Evolutionary conservation across 2,113 vertebrate species (phyloP).

Genomic region (Dasypus novemcinctus): DNA sequence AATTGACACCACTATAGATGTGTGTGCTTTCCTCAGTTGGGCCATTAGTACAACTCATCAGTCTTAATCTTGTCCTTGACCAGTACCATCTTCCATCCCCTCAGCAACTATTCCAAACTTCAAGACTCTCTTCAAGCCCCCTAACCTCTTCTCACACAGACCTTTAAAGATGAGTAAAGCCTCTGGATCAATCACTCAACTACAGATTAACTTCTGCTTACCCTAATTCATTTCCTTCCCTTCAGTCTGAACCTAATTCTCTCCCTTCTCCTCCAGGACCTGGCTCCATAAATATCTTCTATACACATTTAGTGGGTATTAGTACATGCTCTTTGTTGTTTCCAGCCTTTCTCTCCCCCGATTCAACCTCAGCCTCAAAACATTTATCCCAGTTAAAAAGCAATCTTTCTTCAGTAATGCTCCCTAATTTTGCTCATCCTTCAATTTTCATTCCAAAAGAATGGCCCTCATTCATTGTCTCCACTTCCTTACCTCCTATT

Average conservation of each 20-base stretch:
- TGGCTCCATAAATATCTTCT: neutral
- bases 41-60: neutral
- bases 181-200: neutral
- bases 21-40: neutral
- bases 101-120: neutral
- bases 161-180: neutral
- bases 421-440: neutral
- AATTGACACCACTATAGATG: neutral
- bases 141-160: neutral
- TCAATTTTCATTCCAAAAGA: slow-evolving; percentile 1
- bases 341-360: neutral
- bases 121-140: neutral
- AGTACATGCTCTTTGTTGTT: neutral
- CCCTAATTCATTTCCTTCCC: neutral
- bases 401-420: neutral
- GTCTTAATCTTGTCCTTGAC: neutral
- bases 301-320: neutral
- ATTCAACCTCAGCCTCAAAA: neutral
- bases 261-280: neutral
- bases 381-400: neutral
- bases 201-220: neutral
- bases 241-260: neutral
- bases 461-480: neutral
- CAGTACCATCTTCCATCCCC: neutral
- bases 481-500: neutral